Base-by-base conservation (phyloP, 2,888 invertebrate species). In the Trachelus stipa region DNA sequence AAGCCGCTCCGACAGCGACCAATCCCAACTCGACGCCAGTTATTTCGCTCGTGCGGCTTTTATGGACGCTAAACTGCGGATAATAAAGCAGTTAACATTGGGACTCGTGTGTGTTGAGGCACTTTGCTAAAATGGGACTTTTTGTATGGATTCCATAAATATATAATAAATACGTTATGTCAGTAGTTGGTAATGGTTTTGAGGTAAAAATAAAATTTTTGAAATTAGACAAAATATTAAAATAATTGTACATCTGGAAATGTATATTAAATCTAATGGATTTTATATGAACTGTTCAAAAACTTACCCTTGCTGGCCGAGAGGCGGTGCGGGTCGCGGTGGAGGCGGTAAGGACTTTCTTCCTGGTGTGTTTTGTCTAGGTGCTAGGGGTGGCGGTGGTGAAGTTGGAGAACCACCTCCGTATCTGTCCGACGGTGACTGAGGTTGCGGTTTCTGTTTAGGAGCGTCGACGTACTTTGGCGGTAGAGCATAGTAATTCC, bases 261-360 rank as follows among this genome's bases (percentile, higher is more conserved):
- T 9, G 6, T 9, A 23, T 56, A 1, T 23, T 9, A 23, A 56
- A 23, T 56, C 2, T 56, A 2, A 56, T 23, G 56, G 2, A 56
- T 11, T 56, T 56, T 56, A 56, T 56, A 23, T 56, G 23, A 9
- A 56, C 2, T 56, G 9, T 23, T 56, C 2, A 35, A 71, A 31
- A 40, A 87, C 89, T 89, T 79, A 90, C 90, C 89, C 89, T 81
- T 85, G 87, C 69, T 85, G 82, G 68, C 83, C 78, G 35, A 87
- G 88, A 34, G 87, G 89, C 34, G 90, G 90, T 11, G 91, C 90
- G 0, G 91, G 91, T 81, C 91, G 86, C 0, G 91, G 91, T 34
- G 91, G 91, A 4, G 90, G 90, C 12, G 91, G 90, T 23, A 90
- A 81, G 1, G 91, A 88, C 75, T 90, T 91, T 37, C 89, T 87